phyloP scores from a whole-genome alignment of 2,797 vertebrate species.

The Falco berigora region DNA sequence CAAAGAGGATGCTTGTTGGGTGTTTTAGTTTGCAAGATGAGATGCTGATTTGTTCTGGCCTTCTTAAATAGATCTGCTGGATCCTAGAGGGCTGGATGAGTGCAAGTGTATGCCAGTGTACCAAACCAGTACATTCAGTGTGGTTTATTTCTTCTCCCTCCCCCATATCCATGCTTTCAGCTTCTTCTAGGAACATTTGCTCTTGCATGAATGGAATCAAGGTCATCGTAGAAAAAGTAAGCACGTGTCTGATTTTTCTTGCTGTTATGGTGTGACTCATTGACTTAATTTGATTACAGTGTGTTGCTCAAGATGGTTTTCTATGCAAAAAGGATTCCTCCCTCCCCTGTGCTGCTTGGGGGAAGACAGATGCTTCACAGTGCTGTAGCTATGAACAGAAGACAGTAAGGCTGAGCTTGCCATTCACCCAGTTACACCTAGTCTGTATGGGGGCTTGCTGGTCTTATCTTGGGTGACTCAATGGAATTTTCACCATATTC shows the following conservation, averaged over 20 bases:
- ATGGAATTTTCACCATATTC: neutral
- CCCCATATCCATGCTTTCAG: neutral
- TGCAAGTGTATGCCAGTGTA: neutral
- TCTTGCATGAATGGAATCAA: slow-evolving; percentile 20
- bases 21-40: neutral
- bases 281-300: slow-evolving; percentile 31
- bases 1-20: neutral
- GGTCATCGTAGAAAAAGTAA: neutral
- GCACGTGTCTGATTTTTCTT: neutral
- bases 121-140: neutral
- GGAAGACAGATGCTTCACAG: neutral
- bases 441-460: neutral
- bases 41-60: neutral
- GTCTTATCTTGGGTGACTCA: neutral
- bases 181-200: slow-evolving; percentile 27
- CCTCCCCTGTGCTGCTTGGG: neutral
- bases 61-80: neutral
- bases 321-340: neutral
- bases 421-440: neutral
- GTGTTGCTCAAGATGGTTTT: neutral
- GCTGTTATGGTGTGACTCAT: neutral
- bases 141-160: neutral
- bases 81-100: neutral
- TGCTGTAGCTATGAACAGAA: neutral
- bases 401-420: neutral